Evolutionary conservation across 2,113 vertebrate species (phyloP).

Genomic region (human): DNA sequence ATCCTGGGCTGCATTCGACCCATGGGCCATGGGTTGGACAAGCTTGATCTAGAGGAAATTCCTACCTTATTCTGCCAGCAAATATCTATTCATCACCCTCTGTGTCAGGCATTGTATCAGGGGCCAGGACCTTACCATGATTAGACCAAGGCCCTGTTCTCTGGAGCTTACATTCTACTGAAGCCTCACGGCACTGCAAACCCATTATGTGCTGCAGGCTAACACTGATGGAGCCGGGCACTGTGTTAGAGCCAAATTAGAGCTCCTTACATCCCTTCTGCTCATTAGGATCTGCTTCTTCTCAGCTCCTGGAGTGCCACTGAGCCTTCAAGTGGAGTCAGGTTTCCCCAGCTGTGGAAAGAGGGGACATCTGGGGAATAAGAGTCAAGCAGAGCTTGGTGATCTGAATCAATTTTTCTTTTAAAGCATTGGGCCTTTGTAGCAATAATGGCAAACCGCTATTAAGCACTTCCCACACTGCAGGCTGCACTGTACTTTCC

Average conservation of each 20-base stretch:
- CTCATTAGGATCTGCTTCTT: neutral
- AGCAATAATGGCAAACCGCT: neutral
- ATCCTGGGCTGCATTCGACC: no score
- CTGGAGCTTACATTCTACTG: neutral
- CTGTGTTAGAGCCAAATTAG: neutral
- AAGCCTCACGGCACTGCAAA: neutral
- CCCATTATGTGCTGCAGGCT: neutral
- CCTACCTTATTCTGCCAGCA: no score
- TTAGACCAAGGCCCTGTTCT: neutral
- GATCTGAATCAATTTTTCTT: neutral
- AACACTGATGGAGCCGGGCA: rapidly evolving
- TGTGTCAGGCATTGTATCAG: rapidly evolving
- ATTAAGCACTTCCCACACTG: neutral
- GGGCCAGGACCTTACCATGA: neutral
- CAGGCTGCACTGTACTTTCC: neutral
- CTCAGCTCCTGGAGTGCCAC: neutral
- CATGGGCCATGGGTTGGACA: no score
- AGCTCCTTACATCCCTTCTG: neutral
- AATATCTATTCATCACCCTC: neutral
- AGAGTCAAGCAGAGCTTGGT: neutral
- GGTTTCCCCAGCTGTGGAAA: neutral
- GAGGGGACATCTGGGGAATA: neutral
- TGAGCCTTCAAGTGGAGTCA: neutral
- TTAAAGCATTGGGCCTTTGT: neutral
- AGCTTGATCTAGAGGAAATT: neutral